phyloP scores from a whole-genome alignment of 2,797 vertebrate genomes.

The Acanthurus tractus region DNA sequence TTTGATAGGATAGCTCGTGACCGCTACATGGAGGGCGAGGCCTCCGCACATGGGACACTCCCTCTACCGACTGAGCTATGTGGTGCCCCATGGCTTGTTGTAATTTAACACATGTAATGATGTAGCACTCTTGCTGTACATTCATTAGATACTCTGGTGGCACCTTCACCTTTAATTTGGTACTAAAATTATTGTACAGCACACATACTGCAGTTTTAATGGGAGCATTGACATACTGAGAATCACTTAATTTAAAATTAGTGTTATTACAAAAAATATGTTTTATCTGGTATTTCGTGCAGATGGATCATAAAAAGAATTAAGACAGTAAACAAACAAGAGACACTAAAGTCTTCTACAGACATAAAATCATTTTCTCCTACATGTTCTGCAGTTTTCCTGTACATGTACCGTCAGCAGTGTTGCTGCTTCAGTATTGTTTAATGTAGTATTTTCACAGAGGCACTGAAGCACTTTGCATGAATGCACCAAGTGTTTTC shows the following conservation, averaged over 20 bases:
- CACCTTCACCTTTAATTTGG: background rate
- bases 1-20: too few relatives aligned
- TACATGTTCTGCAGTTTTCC: background rate
- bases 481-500: constrained; percentile 34
- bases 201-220: background rate
- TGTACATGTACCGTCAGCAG: constrained; percentile 11
- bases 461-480: constrained; percentile 32
- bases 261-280: background rate
- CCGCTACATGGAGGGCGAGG: too few relatives aligned
- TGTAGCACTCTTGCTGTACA: background rate
- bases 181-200: background rate
- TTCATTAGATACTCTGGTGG: background rate
- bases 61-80: too few relatives aligned
- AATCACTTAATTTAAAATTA: background rate
- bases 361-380: background rate
- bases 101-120: background rate
- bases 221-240: background rate
- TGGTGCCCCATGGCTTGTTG: too few relatives aligned
- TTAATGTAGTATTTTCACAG: constrained; percentile 24
- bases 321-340: background rate
- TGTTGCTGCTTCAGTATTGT: background rate
- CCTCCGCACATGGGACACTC: too few relatives aligned
- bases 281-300: background rate
- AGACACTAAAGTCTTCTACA: too few relatives aligned
- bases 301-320: background rate